phyloP scores from a whole-genome alignment of 2,797 vertebrate species.

The Epinephelus coioides region DNA sequence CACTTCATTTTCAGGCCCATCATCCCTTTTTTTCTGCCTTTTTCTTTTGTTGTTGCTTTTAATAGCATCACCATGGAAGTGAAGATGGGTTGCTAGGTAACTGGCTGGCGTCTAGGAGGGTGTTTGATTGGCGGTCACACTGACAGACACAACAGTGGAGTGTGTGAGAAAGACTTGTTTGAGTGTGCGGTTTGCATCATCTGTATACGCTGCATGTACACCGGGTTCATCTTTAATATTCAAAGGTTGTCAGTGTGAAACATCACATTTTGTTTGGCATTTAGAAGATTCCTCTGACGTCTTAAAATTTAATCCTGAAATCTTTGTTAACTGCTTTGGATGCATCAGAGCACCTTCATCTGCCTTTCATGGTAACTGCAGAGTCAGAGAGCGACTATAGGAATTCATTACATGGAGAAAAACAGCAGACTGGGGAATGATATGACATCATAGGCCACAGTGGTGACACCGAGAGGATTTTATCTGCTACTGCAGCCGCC shows the following conservation, averaged over 20 bases:
- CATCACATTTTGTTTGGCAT: neutral
- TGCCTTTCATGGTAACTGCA: conserved; percentile 48
- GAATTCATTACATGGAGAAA: conserved; percentile 61
- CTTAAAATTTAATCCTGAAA: neutral
- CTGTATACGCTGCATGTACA: neutral
- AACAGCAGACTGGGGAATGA: conserved; percentile 49
- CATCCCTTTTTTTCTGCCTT: conserved; percentile 47
- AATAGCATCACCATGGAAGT: conserved; percentile 86
- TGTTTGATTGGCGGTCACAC: conserved; percentile 78
- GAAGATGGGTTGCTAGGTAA: conserved; percentile 87
- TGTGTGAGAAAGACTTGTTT: conserved; percentile 12
- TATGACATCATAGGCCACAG: conserved; percentile 77
- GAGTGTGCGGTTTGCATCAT: conserved; percentile 27
- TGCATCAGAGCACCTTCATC: conserved; percentile 10
- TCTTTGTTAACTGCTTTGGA: neutral
- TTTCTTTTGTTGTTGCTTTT: conserved; percentile 81
- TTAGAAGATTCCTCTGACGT: neutral
- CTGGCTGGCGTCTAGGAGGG: conserved; percentile 83
- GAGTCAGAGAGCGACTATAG: conserved; percentile 56
- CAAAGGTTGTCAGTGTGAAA: neutral
- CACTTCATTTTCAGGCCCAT: conserved; percentile 70
- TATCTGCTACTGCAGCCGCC: conserved; percentile 53
- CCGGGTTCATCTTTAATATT: conserved; percentile 8
- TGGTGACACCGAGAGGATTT: conserved; percentile 76
- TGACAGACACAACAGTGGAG: conserved; percentile 65